These are phyloP conservation scores for Phasianus colchicus DNA, from an alignment of 2,113 vertebrate genomes.

Conservation along the genomic window DNA sequence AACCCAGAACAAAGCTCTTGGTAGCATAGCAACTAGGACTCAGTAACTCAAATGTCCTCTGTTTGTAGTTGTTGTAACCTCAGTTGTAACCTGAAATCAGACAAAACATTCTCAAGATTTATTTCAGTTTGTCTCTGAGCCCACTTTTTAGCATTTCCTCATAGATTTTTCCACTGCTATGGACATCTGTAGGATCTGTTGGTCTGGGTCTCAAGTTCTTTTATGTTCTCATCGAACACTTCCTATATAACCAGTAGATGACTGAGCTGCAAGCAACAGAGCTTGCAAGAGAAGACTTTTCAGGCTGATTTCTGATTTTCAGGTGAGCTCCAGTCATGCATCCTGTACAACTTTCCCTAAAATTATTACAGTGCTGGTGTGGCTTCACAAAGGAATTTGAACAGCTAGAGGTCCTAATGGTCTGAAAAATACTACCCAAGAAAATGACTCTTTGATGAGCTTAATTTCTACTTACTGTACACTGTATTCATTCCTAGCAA, in stretches of 20 bases:
- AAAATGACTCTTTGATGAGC: neutral
- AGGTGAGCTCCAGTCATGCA: neutral
- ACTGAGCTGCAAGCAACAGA: neutral
- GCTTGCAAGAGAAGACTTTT: neutral
- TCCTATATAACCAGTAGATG: fast-evolving
- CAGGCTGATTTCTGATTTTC: neutral
- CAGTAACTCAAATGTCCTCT: neutral
- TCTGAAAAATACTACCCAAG: neutral
- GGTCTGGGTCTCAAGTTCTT: neutral
- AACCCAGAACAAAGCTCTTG: neutral
- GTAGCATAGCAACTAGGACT: neutral
- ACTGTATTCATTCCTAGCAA: neutral
- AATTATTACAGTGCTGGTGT: neutral
- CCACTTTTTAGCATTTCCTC: neutral
- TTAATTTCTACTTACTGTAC: neutral
- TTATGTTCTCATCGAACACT: fast-evolving
- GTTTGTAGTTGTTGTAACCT: neutral
- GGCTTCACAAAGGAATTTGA: neutral
- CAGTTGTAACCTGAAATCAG: neutral
- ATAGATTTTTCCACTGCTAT: neutral
- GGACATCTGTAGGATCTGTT: neutral
- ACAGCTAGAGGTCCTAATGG: neutral
- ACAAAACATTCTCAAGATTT: neutral
- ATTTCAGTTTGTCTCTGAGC: neutral
- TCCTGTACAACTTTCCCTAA: neutral